A percentile compares a stretch with the other conserved stretches of the same genome.
Evolutionary conservation across 2,888 invertebrate species (phyloP).

Genomic region (Apamea epomidion): DNA sequence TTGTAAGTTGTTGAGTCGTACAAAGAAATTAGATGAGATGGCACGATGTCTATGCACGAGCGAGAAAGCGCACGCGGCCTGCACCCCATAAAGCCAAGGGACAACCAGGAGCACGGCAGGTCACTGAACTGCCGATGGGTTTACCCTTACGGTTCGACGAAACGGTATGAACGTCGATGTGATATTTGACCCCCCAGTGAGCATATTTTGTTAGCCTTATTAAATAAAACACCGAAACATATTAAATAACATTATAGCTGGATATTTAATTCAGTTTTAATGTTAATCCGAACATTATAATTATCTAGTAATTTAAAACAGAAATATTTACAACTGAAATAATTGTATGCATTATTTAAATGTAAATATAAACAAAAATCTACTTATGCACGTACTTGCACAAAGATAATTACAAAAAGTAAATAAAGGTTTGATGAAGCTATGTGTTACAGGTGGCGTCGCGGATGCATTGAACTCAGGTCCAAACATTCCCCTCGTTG

Average conservation of each 20-base stretch:
- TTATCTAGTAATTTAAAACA: no score
- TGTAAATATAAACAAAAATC: background rate
- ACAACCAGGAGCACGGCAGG: conserved; percentile 80
- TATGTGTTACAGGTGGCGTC: conserved; percentile 67
- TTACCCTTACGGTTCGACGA: conserved; percentile 75
- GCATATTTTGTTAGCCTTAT: conserved; percentile 37
- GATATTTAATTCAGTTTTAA: background rate
- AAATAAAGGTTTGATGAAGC: conserved; percentile 19
- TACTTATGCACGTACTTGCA: background rate
- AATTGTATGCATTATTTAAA: background rate
- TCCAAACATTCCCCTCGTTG: conserved; percentile 77
- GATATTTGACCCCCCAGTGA: conserved; percentile 65
- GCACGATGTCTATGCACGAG: conserved; percentile 73
- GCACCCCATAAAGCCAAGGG: conserved; percentile 87
- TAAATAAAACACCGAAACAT: background rate
- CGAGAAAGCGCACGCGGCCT: conserved; percentile 79
- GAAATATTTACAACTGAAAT: no score
- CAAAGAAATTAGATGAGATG: conserved; percentile 78
- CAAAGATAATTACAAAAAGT: background rate
- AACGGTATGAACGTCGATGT: conserved; percentile 64
- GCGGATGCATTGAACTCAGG: conserved; percentile 82
- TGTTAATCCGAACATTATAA: background rate
- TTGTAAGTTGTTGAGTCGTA: conserved; percentile 53
- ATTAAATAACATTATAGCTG: background rate
- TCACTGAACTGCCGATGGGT: conserved; percentile 84